Conservation (phyloP, 2,888 invertebrate species). For the Caenorhabditis sinica region DNA sequence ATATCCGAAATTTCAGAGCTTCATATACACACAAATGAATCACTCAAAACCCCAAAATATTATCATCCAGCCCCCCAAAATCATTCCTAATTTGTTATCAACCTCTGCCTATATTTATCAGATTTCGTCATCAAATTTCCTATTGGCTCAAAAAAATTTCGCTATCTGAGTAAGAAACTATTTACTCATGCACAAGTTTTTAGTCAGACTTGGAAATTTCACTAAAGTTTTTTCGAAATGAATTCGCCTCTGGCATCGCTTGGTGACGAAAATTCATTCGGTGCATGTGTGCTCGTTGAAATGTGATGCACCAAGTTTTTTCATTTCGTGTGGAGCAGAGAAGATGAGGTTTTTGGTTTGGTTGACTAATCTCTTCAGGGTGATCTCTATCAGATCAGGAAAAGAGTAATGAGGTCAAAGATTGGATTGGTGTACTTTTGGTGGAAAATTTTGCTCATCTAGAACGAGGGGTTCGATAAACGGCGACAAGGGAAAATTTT, state of each 20-base stretch:
- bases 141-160: not conserved
- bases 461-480: too few relatives aligned
- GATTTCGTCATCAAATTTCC: constrained; percentile 5
- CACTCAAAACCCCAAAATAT: not conserved
- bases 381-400: not conserved
- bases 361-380: not conserved
- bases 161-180: too few relatives aligned
- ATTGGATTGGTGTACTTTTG: not conserved
- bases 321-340: too few relatives aligned
- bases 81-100: constrained; percentile 2
- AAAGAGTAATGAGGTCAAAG: not conserved
- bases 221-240: not conserved
- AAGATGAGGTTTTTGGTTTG: not conserved
- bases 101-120: not conserved
- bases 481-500: too few relatives aligned
- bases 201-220: not conserved
- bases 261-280: not conserved
- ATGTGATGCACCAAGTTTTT: constrained; percentile 2
- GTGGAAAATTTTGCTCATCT: too few relatives aligned
- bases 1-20: too few relatives aligned
- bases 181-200: constrained; percentile 1
- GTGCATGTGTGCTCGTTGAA: not conserved
- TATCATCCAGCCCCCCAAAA: not conserved
- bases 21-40: not conserved
- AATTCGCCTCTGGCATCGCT: not conserved